Conservation (phyloP, 2,888 invertebrate genomes). For the Notocelia uddmanniana region DNA sequence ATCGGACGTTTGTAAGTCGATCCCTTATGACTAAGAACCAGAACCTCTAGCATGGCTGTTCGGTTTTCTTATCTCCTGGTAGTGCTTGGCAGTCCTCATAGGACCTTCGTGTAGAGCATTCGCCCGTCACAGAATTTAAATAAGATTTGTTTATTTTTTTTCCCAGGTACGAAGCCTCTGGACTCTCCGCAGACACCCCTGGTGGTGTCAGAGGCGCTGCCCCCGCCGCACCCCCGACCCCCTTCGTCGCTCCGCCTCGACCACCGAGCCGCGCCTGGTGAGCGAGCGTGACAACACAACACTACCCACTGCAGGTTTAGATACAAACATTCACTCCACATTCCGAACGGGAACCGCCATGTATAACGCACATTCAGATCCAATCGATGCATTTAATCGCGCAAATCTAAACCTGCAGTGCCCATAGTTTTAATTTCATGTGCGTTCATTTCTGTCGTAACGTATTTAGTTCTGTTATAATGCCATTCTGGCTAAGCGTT, state of each 20-base stretch:
- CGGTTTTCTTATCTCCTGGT: no score
- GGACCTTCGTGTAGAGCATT: no score
- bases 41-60: no score
- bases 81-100: no score
- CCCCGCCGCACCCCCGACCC: conserved; percentile 79
- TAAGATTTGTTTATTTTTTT: not conserved
- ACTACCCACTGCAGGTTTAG: conserved; percentile 75
- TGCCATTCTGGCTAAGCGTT: conserved; percentile 52
- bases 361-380: conserved; percentile 22
- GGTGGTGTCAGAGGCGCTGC: conserved; percentile 82
- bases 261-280: conserved; percentile 85
- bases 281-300: conserved; percentile 80
- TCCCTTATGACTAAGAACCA: no score
- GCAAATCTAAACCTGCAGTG: conserved; percentile 75
- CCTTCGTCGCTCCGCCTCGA: conserved; percentile 84
- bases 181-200: conserved; percentile 94
- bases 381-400: conserved; percentile 35
- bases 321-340: conserved; percentile 64
- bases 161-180: conserved; percentile 89
- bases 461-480: conserved; percentile 66
- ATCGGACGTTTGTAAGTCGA: no score
- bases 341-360: conserved; percentile 61
- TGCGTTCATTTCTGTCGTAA: conserved; percentile 76
- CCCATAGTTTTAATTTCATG: conserved; percentile 64
- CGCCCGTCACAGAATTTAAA: no score